Conservation (phyloP, 2,888 invertebrate genomes). For the Argyra leucocephala region DNA sequence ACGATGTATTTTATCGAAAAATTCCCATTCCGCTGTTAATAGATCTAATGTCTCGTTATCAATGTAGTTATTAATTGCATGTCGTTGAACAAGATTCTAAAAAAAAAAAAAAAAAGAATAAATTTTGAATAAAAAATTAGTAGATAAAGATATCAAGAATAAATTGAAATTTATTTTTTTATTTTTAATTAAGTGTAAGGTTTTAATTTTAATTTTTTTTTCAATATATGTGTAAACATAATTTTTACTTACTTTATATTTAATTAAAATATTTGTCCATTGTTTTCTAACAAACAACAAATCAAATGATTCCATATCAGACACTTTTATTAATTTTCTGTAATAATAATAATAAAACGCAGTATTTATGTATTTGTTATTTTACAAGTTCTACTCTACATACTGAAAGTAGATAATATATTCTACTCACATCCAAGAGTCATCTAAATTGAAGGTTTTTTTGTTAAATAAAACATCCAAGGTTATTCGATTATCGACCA, state of each 20-base stretch:
- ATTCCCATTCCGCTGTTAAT: conserved; percentile 8
- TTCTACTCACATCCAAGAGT: conserved; percentile 36
- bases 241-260: conserved; percentile 36
- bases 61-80: neutral
- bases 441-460: conserved; percentile 31
- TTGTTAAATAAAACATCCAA: conserved; percentile 34
- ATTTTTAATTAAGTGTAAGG: neutral
- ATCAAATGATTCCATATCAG: conserved; percentile 34
- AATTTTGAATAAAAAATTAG: neutral
- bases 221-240: too few relatives aligned
- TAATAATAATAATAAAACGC: neutral
- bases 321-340: conserved; percentile 32
- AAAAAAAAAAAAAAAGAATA: neutral
- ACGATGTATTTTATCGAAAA: conserved; percentile 10
- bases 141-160: neutral
- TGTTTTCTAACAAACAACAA: conserved; percentile 37
- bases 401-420: too few relatives aligned
- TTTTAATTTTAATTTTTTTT: neutral
- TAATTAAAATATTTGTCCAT: conserved; percentile 36
- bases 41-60: conserved; percentile 1
- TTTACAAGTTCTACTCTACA: too few relatives aligned
- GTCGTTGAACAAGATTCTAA: neutral
- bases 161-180: neutral
- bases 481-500: conserved; percentile 35
- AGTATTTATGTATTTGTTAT: too few relatives aligned